A percentile compares a stretch with the other conserved stretches of the same genome.
These are phyloP conservation scores for Anorthoa munda DNA, from an alignment of 2,888 invertebrate species.

Conservation along the genomic window DNA sequence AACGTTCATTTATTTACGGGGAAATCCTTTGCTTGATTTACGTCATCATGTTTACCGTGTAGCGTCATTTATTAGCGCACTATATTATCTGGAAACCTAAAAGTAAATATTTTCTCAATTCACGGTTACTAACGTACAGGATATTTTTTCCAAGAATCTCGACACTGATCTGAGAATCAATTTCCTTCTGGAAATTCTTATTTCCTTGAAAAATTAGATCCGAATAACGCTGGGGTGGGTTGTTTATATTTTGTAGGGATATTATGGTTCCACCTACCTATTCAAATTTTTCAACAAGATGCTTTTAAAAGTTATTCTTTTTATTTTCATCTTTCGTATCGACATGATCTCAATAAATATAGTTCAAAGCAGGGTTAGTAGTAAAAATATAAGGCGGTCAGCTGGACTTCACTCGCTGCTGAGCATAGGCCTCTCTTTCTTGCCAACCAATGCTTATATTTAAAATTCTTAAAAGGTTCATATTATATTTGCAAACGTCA, in stretches of 20 bases:
- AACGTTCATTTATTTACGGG: background rate
- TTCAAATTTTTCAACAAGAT: background rate
- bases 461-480: background rate
- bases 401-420: background rate
- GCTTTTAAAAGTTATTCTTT: background rate
- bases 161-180: conserved; percentile 37
- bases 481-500: background rate
- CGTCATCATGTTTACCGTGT: background rate
- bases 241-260: background rate
- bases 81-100: background rate
- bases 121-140: background rate
- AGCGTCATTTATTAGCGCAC: background rate
- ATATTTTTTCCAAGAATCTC: conserved; percentile 20
- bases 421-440: too few species aligned
- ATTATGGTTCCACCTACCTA: background rate
- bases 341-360: background rate
- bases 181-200: conserved; percentile 41
- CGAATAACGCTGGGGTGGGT: background rate
- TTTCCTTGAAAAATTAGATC: conserved; percentile 22
- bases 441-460: background rate
- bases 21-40: background rate
- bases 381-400: background rate
- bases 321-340: background rate
- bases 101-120: conserved; percentile 1
- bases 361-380: background rate